Evolutionary conservation across 1,140 invertebrate genomes (phyloP).

Genomic region (Lordiphosa stackelbergi): DNA sequence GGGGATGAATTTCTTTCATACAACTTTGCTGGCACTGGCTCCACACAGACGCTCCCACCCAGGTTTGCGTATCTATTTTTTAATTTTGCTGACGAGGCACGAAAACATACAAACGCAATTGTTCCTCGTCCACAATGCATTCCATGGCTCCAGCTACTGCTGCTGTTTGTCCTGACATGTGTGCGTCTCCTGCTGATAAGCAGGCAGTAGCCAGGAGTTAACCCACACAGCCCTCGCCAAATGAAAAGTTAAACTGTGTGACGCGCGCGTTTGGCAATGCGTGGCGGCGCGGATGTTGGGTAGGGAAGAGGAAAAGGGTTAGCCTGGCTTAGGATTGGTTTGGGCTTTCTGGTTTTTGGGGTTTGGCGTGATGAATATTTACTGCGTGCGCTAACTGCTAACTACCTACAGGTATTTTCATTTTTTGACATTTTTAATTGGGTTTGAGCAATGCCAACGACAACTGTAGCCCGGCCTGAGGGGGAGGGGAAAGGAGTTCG

Average conservation of each 20-base stretch:
- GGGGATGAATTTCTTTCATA: slow-evolving; percentile 56
- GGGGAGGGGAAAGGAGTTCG: neutral
- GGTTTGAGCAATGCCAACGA: slow-evolving; percentile 52
- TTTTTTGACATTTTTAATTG: slow-evolving; percentile 76
- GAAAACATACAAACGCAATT: slow-evolving; percentile 74
- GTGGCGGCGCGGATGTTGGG: slow-evolving; percentile 14
- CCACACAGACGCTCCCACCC: neutral
- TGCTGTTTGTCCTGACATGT: slow-evolving; percentile 54
- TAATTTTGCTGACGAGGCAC: slow-evolving; percentile 74
- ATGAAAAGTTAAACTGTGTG: slow-evolving; percentile 75
- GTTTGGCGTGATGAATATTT: slow-evolving; percentile 72
- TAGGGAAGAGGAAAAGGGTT: neutral
- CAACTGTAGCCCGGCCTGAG: neutral
- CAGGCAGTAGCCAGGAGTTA: slow-evolving; percentile 36
- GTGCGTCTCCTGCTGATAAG: slow-evolving; percentile 73
- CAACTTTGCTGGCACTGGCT: slow-evolving; percentile 31
- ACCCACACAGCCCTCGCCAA: slow-evolving; percentile 35
- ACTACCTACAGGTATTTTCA: slow-evolving; percentile 74
- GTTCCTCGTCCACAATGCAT: slow-evolving; percentile 70
- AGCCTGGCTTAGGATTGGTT: neutral
- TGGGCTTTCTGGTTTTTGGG: slow-evolving; percentile 17
- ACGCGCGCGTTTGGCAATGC: slow-evolving; percentile 46
- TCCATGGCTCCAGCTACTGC: slow-evolving; percentile 38
- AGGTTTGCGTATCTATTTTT: slow-evolving; percentile 66
- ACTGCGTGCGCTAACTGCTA: slow-evolving; percentile 75